These are phyloP conservation scores for Geotrupes spiniger DNA, from an alignment of 2,888 invertebrate species.

Conservation along the genomic window DNA sequence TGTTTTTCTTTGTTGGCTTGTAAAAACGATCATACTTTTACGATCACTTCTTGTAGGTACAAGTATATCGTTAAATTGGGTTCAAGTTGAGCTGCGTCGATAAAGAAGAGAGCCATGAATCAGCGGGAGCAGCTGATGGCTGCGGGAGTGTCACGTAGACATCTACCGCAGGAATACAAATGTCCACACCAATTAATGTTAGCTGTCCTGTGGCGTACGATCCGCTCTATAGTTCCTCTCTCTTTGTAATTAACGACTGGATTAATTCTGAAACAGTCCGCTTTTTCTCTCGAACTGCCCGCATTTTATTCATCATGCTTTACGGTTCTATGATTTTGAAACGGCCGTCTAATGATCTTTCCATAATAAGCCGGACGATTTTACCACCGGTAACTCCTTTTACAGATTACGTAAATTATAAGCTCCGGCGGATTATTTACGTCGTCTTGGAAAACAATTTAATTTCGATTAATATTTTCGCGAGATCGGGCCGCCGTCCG, in stretches of 20 bases:
- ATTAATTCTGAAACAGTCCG: slow-evolving; percentile 19
- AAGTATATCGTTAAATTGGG: slow-evolving; percentile 14
- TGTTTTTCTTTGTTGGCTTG: slow-evolving; percentile 7
- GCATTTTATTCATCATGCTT: too few species aligned
- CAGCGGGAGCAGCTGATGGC: slow-evolving; percentile 28
- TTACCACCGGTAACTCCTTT: too few species aligned
- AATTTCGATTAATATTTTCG: too few species aligned
- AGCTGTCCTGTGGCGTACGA: slow-evolving; percentile 20
- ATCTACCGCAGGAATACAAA: slow-evolving; percentile 30
- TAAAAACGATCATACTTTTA: slow-evolving; percentile 12
- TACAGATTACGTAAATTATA: too few species aligned
- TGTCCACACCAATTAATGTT: slow-evolving; percentile 31
- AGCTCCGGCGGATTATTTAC: too few species aligned
- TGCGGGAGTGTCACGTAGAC: slow-evolving; percentile 29
- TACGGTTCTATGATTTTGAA: too few species aligned
- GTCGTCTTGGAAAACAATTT: too few species aligned
- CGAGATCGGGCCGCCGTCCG: too few species aligned
- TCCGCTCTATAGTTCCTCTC: slow-evolving; percentile 18
- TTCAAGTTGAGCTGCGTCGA: slow-evolving; percentile 13
- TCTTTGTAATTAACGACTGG: slow-evolving; percentile 22
- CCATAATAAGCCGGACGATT: too few species aligned
- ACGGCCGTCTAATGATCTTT: too few species aligned
- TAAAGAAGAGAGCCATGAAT: slow-evolving; percentile 28
- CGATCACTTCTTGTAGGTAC: slow-evolving; percentile 10
- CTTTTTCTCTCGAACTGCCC: not conserved